phyloP scores from a whole-genome alignment of 2,113 vertebrate genomes.

The Atrichornis clamosus region DNA sequence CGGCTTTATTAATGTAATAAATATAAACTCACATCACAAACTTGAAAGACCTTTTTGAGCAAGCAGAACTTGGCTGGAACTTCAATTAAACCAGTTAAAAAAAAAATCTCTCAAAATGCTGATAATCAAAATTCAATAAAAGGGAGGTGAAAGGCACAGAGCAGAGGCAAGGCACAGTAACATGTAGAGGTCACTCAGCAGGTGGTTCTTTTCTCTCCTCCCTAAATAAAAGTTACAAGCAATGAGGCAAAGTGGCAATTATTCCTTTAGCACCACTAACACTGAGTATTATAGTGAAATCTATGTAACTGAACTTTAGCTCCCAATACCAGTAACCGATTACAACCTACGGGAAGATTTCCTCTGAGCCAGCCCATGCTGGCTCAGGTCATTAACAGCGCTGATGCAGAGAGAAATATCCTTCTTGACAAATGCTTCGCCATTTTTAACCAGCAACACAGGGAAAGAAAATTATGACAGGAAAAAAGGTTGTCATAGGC shows the following conservation, averaged over 20 bases:
- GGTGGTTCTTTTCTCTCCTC: neutral
- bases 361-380: neutral
- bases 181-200: neutral
- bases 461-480: neutral
- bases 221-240: neutral
- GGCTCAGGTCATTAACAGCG: neutral
- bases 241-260: neutral
- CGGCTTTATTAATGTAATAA: neutral
- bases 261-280: neutral
- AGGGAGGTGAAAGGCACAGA: neutral
- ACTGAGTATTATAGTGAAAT: neutral
- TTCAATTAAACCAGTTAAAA: neutral
- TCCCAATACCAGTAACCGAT: neutral
- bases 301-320: neutral
- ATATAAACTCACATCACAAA: neutral
- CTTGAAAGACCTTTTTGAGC: neutral
- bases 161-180: neutral
- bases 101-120: neutral
- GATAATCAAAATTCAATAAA: neutral
- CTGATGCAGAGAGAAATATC: neutral
- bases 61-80: neutral
- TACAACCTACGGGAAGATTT: neutral
- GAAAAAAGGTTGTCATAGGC: neutral
- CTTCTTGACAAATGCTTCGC: neutral
- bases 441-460: neutral